Evolutionary conservation across 2,888 invertebrate species (phyloP).

Genomic region (Cephus spinipes): DNA sequence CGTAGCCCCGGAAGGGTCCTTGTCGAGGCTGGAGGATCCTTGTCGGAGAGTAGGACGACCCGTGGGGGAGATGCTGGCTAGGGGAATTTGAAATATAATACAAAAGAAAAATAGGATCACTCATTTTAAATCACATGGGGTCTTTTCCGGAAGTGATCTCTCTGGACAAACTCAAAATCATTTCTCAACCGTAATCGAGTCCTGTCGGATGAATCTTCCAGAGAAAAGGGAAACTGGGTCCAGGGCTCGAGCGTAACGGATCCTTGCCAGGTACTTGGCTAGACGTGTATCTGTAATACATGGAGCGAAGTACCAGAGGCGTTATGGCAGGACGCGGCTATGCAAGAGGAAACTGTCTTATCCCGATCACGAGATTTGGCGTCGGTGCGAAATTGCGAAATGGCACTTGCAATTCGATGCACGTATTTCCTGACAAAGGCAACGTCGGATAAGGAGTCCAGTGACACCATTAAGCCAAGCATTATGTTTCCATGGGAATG

Average conservation of each 20-base stretch:
- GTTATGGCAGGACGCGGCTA: background rate
- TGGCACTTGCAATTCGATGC: slow-evolving; percentile 21
- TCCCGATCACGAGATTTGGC: background rate
- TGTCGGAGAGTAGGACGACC: background rate
- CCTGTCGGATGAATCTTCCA: background rate
- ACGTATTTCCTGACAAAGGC: slow-evolving; percentile 22
- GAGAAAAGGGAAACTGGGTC: background rate
- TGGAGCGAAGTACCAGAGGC: background rate
- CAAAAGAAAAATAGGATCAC: background rate
- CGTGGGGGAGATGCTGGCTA: background rate
- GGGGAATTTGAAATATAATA: background rate
- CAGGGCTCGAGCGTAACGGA: background rate
- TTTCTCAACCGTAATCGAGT: background rate
- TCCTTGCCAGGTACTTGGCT: background rate
- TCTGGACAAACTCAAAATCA: background rate
- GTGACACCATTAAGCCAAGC: background rate
- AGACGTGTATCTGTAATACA: background rate
- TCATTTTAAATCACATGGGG: background rate
- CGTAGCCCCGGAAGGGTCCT: background rate
- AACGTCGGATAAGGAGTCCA: background rate
- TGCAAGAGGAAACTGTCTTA: background rate
- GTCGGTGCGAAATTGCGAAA: background rate
- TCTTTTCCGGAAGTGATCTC: background rate
- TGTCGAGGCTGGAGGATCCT: background rate
- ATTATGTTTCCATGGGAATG: background rate